Conservation (phyloP, 2,888 invertebrate genomes). For the Drosophila limbata region DNA sequence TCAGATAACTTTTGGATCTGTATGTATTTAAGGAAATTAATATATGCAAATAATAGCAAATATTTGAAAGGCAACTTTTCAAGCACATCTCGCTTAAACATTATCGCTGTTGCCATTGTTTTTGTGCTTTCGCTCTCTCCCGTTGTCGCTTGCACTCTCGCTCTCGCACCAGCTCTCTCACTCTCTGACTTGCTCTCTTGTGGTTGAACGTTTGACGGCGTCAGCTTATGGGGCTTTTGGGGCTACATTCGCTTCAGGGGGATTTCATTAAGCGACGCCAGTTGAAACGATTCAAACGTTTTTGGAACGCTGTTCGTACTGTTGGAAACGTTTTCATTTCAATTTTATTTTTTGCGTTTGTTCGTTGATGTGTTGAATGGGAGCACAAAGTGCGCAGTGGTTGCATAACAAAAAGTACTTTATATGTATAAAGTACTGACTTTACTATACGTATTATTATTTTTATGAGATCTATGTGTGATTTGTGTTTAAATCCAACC, state of each 20-base stretch:
- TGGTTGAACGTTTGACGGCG: slow-evolving; percentile 3
- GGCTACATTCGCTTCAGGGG: slow-evolving; percentile 6
- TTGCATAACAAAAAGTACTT: slow-evolving; percentile 24
- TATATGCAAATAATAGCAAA: too few relatives aligned
- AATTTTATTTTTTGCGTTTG: slow-evolving; percentile 16
- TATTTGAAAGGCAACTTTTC: too few relatives aligned
- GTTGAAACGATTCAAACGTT: slow-evolving; percentile 39
- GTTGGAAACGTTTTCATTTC: slow-evolving; percentile 18
- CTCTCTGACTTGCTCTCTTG: neutral
- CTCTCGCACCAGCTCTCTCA: neutral
- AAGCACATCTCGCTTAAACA: neutral
- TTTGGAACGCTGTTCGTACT: slow-evolving; percentile 12
- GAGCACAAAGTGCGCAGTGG: slow-evolving; percentile 39
- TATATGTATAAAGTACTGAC: slow-evolving; percentile 9
- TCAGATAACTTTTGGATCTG: too few relatives aligned
- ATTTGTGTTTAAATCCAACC: slow-evolving; percentile 23
- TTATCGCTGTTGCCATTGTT: slow-evolving; percentile 1
- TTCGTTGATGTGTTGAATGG: slow-evolving; percentile 18
- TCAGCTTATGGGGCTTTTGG: slow-evolving; percentile 42
- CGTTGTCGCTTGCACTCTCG: neutral
- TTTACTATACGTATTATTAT: neutral
- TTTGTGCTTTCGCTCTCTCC: neutral
- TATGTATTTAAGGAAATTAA: too few relatives aligned
- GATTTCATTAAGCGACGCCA: slow-evolving; percentile 47
- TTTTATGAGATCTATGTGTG: slow-evolving; percentile 15